Evolutionary conservation across 2,888 invertebrate species (phyloP).

Genomic region (Platycheirus albimanus): DNA sequence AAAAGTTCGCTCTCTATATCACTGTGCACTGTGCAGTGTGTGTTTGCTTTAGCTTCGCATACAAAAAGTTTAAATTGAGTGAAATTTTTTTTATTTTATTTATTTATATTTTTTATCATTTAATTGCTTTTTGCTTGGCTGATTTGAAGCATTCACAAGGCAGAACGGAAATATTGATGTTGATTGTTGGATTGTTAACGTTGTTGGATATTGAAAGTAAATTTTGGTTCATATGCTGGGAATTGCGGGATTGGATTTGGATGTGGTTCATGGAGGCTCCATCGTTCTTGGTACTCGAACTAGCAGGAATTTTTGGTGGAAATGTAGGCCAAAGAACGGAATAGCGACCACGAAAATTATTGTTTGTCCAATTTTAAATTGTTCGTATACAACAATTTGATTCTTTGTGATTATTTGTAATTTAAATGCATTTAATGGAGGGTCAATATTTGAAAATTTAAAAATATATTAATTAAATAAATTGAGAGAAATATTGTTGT

Average conservation of each 20-base stretch:
- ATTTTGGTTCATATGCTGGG: neutral
- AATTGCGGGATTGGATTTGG: neutral
- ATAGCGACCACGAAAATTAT: no score
- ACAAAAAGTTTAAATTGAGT: conserved; percentile 44
- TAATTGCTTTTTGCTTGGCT: conserved; percentile 52
- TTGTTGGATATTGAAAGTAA: neutral
- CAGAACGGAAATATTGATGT: conserved; percentile 23
- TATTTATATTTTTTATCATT: conserved; percentile 53
- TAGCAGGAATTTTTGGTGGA: no score
- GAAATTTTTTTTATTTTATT: conserved; percentile 18
- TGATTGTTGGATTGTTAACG: conserved; percentile 8
- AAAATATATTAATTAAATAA: no score
- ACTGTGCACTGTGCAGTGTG: neutral
- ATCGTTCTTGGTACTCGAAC: no score
- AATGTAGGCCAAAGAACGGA: no score
- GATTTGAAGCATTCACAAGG: conserved; percentile 14
- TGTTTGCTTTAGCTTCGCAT: conserved; percentile 14
- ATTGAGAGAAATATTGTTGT: no score
- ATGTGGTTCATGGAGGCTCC: no score
- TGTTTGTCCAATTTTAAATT: no score
- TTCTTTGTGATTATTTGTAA: no score
- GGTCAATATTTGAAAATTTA: no score
- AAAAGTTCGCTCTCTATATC: conserved; percentile 4
- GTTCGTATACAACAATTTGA: no score
- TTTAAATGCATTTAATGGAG: no score